Evolutionary conservation across 2,888 invertebrate genomes (phyloP).

Genomic region (Parnassius smintheus): DNA sequence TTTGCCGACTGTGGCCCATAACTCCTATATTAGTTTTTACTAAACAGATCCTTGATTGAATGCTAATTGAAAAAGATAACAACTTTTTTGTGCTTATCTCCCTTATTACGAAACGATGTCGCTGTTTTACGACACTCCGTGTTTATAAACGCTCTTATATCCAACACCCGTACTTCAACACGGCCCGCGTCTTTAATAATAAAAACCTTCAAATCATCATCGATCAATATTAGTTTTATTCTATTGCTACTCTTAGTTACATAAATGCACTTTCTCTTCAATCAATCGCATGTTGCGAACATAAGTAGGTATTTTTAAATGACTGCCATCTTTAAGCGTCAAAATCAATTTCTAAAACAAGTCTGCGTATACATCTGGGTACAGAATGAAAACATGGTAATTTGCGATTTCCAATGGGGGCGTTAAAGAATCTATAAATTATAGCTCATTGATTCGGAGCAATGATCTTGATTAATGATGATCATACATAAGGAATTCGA

Average conservation of each 20-base stretch:
- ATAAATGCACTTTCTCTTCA: conserved; percentile 68
- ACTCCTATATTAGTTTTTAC: conserved; percentile 59
- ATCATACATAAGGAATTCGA: neutral
- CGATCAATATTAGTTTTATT: conserved; percentile 61
- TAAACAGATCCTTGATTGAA: conserved; percentile 70
- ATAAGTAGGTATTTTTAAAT: conserved; percentile 23
- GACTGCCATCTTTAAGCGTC: conserved; percentile 20
- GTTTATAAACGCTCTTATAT: neutral
- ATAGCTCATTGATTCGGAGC: conserved; percentile 17
- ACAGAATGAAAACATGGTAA: conserved; percentile 21
- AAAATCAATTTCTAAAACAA: conserved; percentile 26
- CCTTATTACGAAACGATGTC: conserved; percentile 51
- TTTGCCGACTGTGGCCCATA: conserved; percentile 51
- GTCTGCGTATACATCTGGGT: conserved; percentile 21
- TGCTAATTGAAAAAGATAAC: conserved; percentile 67
- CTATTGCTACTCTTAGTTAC: conserved; percentile 63
- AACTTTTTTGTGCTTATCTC: conserved; percentile 49
- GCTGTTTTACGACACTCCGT: conserved; percentile 27
- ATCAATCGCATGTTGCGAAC: conserved; percentile 34
- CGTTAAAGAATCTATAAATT: conserved; percentile 13
- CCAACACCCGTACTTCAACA: conserved; percentile 43
- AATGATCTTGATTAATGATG: conserved; percentile 12
- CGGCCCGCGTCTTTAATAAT: conserved; percentile 44
- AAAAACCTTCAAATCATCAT: conserved; percentile 48
- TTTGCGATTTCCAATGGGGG: conserved; percentile 18